Evolutionary conservation across 2,888 invertebrate genomes (phyloP).

Genomic region (Panzeria rudis): DNA sequence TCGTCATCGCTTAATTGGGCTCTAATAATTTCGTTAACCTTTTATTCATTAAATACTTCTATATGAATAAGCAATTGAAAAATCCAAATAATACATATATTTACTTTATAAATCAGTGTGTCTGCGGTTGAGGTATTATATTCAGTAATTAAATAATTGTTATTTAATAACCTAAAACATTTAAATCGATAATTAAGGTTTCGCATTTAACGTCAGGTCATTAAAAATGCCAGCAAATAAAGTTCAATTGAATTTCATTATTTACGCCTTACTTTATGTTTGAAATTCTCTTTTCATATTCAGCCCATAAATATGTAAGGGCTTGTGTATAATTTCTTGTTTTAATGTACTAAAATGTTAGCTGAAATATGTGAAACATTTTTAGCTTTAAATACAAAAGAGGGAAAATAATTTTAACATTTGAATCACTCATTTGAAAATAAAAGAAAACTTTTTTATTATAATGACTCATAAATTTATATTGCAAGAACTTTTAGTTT

Average conservation of each 20-base stretch:
- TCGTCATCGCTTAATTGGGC: no score
- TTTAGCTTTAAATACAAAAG: slow-evolving; percentile 30
- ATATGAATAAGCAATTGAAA: no score
- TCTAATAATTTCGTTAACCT: no score
- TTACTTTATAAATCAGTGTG: neutral
- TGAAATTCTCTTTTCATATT: slow-evolving; percentile 20
- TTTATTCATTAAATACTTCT: no score
- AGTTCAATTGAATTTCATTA: slow-evolving; percentile 65
- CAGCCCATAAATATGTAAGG: slow-evolving; percentile 72
- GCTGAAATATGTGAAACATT: slow-evolving; percentile 45
- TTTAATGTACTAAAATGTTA: slow-evolving; percentile 66
- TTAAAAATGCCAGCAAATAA: slow-evolving; percentile 44
- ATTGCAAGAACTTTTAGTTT: slow-evolving; percentile 10
- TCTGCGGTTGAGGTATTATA: slow-evolving; percentile 28
- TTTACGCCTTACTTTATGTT: slow-evolving; percentile 52
- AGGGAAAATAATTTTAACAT: no score
- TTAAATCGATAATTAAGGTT: slow-evolving; percentile 63
- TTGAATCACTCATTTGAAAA: slow-evolving; percentile 18
- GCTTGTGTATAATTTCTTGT: slow-evolving; percentile 28
- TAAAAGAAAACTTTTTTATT: slow-evolving; percentile 9
- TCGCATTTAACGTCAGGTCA: slow-evolving; percentile 43
- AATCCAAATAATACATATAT: neutral
- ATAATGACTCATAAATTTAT: slow-evolving; percentile 53
- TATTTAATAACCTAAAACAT: slow-evolving; percentile 59
- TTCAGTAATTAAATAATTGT: slow-evolving; percentile 61